Evolutionary conservation across 2,113 vertebrate species (phyloP), one percentile per base, ranked within the genome.

Genomic region (Cebidichthys violaceus): DNA sequence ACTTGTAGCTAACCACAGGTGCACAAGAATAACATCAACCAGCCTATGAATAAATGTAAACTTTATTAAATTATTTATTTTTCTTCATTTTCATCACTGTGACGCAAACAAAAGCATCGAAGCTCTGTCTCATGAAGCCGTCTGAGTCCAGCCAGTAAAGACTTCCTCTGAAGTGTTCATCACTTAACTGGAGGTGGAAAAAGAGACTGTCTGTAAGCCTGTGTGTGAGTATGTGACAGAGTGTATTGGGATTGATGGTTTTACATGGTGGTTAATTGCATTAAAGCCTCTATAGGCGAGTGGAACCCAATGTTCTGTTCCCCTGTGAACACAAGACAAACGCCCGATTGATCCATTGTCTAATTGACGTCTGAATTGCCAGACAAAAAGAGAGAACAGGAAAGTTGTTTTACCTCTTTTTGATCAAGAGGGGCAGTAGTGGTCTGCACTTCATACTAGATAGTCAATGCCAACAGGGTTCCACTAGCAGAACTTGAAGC

Each of bases 241-340:
- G 2, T 0, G 15, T 43, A 68, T 83, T 70, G 24, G 55, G 33
- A 55, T 39, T 1, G 43, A 88, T 55, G 35, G 52, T 76, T 61
- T 66, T 55, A 70, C 35, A 31, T 15, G 83, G 18, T 24, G 0
- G 0, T 55, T 82, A 82, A 89, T 86, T 86, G 41, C 29, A 33
- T 89, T 89, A 77, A 22, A 78, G 60, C 0, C 57, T 69, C 61
- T 82, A 64, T 47, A 13, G 59, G 66, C 64, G 75, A 70, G 33
- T 52, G 73, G 69, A 78, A 75, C 72, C 72, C 74, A 75, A 87
- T 90, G 86, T 90, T 90, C 86, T 86, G 75, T 91, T 90, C n/a
- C 60, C 50, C 10, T 43, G 80, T 64, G 79, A 71, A 47, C 39
- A 70, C 33, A 81, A 64, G 76, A 33, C 78, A 29, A 68, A 89